Percentiles rank a stretch among this genome's conserved stretches.
Evolutionary conservation across 2,888 invertebrate genomes (phyloP).

Genomic region (Idaea dimidiata): DNA sequence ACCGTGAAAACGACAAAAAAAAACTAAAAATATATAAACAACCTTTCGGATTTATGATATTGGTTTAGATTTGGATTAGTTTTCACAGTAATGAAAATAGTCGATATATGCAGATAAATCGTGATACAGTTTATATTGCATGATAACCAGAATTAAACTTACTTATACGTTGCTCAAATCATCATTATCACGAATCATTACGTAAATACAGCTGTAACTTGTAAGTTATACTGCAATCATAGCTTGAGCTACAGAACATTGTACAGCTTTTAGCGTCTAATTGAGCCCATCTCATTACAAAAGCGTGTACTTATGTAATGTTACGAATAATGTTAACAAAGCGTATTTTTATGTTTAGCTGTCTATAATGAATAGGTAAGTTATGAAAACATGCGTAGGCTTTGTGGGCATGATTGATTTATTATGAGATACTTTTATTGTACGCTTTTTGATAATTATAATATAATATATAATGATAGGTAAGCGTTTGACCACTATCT

Average conservation of each 20-base stretch:
- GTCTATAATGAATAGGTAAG: conserved; percentile 8
- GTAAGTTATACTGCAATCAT: conserved; percentile 14
- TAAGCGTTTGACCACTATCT: too few relatives aligned
- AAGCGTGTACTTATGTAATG: conserved; percentile 23
- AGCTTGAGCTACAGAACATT: conserved; percentile 22
- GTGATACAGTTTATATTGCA: conserved; percentile 31
- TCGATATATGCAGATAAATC: conserved; percentile 20
- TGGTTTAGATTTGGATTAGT: too few relatives aligned
- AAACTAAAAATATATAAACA: too few relatives aligned
- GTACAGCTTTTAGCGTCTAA: conserved; percentile 8
- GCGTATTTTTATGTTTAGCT: conserved; percentile 47
- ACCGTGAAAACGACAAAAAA: too few relatives aligned
- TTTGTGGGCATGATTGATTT: conserved; percentile 48
- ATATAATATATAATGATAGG: too few relatives aligned
- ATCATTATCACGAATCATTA: conserved; percentile 30
- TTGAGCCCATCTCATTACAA: conserved; percentile 22
- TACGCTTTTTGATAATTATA: too few relatives aligned
- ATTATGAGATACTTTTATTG: too few relatives aligned
- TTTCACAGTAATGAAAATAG: neutral
- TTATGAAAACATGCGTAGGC: conserved; percentile 67
- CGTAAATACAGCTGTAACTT: conserved; percentile 16
- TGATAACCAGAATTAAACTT: conserved; percentile 31
- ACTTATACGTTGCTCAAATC: conserved; percentile 24
- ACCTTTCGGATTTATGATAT: too few relatives aligned
- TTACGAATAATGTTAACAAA: conserved; percentile 41